Base-by-base conservation (phyloP, 1,140 invertebrate genomes). In the Drosophila sproati region DNA sequence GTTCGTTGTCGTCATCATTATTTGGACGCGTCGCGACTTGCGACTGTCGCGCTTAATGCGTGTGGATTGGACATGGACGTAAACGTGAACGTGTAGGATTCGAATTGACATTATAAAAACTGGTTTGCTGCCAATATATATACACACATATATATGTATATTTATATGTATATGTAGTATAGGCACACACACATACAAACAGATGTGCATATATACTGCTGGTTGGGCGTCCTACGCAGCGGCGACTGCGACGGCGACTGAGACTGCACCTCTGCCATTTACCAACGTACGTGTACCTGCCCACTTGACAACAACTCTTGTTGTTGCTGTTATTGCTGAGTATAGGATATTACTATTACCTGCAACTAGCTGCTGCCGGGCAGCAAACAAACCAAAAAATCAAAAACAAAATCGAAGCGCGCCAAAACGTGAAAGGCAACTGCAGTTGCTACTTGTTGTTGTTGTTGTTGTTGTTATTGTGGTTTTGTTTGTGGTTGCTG, bases 61-160 rank as follows among this genome's bases (percentile, higher is more conserved):
- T 88, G 83, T 88, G 83, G 83, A 89, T 74, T 74, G 72, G 72
- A 74, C 66, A 70, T 89, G 85, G 85, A 89, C 77, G 86, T 82
- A 81, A 79, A 80, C 77, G 77, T 80, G 80, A 88, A 87, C 80
- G 83, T 87, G 83, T 87, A 87, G 83, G 83, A 87, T 87, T 87
- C 83, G 83, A 87, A 87, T 87, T 87, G 83, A 87, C 83, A 87
- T 87, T 87, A 87, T 88, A 88, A 87, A 88, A 87, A 87, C 83
- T 77, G 83, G 83, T 87, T 88, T 87, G 80, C 67, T 87, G 83
- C 80, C 83, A 88, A 88, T 87, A 86, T 76, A 80, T 73, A 61
- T 20, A 7, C 37, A 39, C 10, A 39, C 8, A 41, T 7, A 41
- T 3, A n/a, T 7, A 41, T 10, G n/a, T 3, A 41, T 4, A 10